These are phyloP conservation scores for Siniperca obscura DNA, from an alignment of 2,797 vertebrate species.

Conservation along the genomic window DNA sequence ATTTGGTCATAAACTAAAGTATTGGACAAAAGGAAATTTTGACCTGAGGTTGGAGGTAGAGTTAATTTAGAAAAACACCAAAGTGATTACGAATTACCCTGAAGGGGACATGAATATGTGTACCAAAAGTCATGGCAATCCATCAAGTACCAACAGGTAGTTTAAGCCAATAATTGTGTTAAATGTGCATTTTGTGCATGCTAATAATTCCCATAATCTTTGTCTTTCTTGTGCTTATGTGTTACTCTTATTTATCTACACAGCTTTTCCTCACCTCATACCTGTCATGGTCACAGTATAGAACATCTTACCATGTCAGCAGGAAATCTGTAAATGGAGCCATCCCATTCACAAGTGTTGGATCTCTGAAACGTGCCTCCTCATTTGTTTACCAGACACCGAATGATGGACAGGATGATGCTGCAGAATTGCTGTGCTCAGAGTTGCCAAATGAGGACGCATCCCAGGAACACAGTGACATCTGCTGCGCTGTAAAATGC, in stretches of 20 bases:
- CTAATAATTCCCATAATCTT: background rate
- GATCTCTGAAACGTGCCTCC: slow-evolving; percentile 42
- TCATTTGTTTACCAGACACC: slow-evolving; percentile 52
- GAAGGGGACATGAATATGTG: too few relatives aligned
- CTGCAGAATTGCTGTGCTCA: slow-evolving; percentile 49
- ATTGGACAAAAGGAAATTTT: too few relatives aligned
- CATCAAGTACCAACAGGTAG: background rate
- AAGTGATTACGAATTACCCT: too few relatives aligned
- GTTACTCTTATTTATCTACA: background rate
- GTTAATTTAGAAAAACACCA: too few relatives aligned
- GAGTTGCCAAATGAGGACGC: slow-evolving; percentile 59
- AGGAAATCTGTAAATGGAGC: slow-evolving; percentile 32
- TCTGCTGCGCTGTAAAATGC: slow-evolving; percentile 72
- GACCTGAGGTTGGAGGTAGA: too few relatives aligned
- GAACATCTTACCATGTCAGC: slow-evolving; percentile 21
- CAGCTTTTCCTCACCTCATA: background rate
- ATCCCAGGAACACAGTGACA: slow-evolving; percentile 61
- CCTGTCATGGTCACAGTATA: background rate
- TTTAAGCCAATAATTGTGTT: background rate
- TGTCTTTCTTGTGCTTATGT: too few relatives aligned
- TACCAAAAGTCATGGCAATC: background rate
- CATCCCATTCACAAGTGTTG: slow-evolving; percentile 17
- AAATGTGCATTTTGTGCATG: background rate
- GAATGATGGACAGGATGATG: slow-evolving; percentile 53
- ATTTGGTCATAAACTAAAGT: too few relatives aligned